phyloP scores from a whole-genome alignment of 2,888 invertebrate genomes.

The Opisthograptis luteolata region DNA sequence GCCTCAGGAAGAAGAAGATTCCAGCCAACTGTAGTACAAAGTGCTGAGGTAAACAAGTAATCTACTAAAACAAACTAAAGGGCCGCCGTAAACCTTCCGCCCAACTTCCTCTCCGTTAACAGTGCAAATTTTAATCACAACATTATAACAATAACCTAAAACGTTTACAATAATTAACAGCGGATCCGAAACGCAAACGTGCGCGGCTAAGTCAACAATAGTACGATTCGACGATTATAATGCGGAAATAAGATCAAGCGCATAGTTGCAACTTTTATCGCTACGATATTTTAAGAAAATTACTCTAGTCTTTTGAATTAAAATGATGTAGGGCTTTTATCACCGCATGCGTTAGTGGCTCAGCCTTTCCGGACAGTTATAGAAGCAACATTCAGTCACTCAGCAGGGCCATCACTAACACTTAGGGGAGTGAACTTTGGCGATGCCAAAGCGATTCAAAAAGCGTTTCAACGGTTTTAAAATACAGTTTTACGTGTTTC shows the following conservation, averaged over 20 bases:
- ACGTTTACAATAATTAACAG: slow-evolving; percentile 62
- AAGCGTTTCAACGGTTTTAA: too few relatives aligned
- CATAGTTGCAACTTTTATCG: slow-evolving; percentile 8
- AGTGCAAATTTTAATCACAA: slow-evolving; percentile 46
- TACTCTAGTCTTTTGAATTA: too few relatives aligned
- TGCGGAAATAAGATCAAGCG: slow-evolving; percentile 2
- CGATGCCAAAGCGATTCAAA: too few relatives aligned
- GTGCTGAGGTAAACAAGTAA: slow-evolving; percentile 19
- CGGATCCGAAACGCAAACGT: slow-evolving; percentile 43
- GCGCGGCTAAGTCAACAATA: slow-evolving; percentile 50
- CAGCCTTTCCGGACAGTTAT: too few relatives aligned
- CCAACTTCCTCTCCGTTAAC: slow-evolving; percentile 24
- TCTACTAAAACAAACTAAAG: slow-evolving; percentile 32
- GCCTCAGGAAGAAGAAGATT: too few relatives aligned
- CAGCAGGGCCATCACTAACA: too few relatives aligned
- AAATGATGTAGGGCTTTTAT: too few relatives aligned
- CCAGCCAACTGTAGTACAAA: not conserved
- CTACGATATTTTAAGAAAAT: not conserved
- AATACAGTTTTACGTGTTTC: too few relatives aligned
- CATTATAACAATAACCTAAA: slow-evolving; percentile 51
- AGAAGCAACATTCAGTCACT: too few relatives aligned
- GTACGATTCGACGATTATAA: slow-evolving; percentile 37
- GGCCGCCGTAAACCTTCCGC: slow-evolving; percentile 19
- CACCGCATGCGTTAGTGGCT: too few relatives aligned
- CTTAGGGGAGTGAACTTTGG: too few relatives aligned